Percentiles rank a stretch among this genome's conserved stretches.
phyloP scores from a whole-genome alignment of 2,888 invertebrate genomes.

The Exephanes ischioxanthus region DNA sequence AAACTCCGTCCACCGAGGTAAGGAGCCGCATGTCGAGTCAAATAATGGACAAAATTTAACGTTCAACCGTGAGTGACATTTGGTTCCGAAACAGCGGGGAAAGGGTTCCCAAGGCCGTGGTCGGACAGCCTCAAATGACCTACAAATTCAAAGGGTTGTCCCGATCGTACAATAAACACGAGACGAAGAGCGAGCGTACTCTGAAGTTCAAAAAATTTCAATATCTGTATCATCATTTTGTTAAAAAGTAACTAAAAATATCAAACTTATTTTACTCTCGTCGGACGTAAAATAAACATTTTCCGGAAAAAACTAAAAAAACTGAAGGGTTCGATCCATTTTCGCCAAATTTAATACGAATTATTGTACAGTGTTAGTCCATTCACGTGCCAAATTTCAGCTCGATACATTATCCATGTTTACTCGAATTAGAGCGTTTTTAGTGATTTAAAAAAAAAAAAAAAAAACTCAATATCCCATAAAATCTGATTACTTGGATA shows the following conservation, averaged over 20 bases:
- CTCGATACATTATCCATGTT: too few species aligned
- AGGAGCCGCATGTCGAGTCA: conserved; percentile 21
- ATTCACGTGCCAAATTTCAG: too few species aligned
- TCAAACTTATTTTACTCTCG: not conserved
- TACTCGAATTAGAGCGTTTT: too few species aligned
- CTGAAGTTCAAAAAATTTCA: not conserved
- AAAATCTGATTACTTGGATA: too few species aligned
- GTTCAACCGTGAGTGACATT: conserved; percentile 45
- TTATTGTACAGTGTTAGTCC: too few species aligned
- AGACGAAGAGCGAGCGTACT: conserved; percentile 16
- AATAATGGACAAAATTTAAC: conserved; percentile 54
- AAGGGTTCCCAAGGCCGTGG: conserved; percentile 22
- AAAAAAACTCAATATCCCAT: too few species aligned
- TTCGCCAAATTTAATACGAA: too few species aligned
- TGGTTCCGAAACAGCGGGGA: conserved; percentile 26
- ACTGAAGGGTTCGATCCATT: too few species aligned
- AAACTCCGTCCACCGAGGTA: conserved; percentile 19
- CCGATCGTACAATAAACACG: conserved; percentile 28
- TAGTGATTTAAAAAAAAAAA: too few species aligned
- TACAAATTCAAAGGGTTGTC: conserved; percentile 77
- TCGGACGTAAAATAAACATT: too few species aligned
- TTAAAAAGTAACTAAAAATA: not conserved
- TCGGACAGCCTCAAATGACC: conserved; percentile 71
- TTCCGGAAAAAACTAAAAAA: too few species aligned
- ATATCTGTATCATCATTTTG: not conserved